These are phyloP conservation scores for Callyntrura sp. DNA, from an alignment of 2,888 invertebrate species.

Conservation along the genomic window DNA sequence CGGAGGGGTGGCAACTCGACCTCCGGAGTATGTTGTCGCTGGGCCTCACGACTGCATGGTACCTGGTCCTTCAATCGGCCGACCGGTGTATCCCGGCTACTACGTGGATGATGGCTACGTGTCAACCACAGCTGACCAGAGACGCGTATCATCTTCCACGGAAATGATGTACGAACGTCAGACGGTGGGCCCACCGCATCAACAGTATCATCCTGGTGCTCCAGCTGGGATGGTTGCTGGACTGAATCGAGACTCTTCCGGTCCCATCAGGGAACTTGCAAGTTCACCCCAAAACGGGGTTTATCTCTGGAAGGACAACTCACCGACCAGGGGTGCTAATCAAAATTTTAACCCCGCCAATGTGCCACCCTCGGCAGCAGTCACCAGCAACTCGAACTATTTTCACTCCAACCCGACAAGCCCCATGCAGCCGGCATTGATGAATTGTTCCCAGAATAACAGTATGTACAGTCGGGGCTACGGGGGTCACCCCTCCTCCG, in stretches of 20 bases:
- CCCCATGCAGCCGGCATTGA: conserved; percentile 88
- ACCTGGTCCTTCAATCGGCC: conserved; percentile 76
- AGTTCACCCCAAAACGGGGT: conserved; percentile 94
- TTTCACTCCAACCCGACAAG: conserved; percentile 91
- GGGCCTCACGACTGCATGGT: conserved; percentile 75
- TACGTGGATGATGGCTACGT: conserved; percentile 84
- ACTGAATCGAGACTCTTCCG: conserved; percentile 86
- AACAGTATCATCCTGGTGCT: conserved; percentile 53
- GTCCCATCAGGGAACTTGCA: conserved; percentile 94
- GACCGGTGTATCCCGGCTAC: conserved; percentile 85
- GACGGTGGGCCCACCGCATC: conserved; percentile 52
- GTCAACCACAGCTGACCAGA: conserved; percentile 86
- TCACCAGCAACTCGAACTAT: conserved; percentile 85
- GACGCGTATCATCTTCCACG: conserved; percentile 93
- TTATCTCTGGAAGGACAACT: conserved; percentile 93
- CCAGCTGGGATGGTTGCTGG: conserved; percentile 64
- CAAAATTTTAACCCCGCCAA: conserved; percentile 83
- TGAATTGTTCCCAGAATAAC: conserved; percentile 81
- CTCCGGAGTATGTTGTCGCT: conserved; percentile 49
- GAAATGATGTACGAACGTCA: conserved; percentile 88
- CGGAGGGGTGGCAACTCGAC: conserved; percentile 40
- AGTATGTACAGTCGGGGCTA: conserved; percentile 84
- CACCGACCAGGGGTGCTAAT: conserved; percentile 88
- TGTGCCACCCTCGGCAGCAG: conserved; percentile 9
- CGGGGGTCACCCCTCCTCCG: conserved; percentile 78